Conservation (phyloP, 2,888 invertebrate genomes). For the Sphaerolaimus hirsutus region DNA sequence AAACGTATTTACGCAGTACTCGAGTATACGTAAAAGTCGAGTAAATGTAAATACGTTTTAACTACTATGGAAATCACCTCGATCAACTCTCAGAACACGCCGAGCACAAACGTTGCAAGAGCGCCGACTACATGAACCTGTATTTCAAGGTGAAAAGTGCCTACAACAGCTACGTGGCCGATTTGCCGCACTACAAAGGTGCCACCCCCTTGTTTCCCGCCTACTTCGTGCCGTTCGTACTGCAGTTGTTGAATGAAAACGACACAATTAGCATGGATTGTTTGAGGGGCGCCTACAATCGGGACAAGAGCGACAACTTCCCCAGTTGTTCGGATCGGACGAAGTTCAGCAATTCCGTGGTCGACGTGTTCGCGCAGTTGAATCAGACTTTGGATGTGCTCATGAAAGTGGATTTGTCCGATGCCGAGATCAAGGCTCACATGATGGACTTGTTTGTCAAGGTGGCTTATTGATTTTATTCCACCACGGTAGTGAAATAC, state of each 20-base stretch:
- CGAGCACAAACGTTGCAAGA: conserved; percentile 75
- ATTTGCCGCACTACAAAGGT: conserved; percentile 84
- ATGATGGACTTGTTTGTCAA: conserved; percentile 92
- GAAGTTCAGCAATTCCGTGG: conserved; percentile 92
- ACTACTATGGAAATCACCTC: too few relatives aligned
- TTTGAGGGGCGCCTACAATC: conserved; percentile 86
- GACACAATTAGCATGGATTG: conserved; percentile 96
- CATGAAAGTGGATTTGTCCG: conserved; percentile 51
- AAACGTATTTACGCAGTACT: too few relatives aligned
- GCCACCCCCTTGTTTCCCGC: conserved; percentile 94
- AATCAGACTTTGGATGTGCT: conserved; percentile 99
- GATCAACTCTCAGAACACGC: conserved; percentile 71
- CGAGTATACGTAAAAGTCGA: too few relatives aligned
- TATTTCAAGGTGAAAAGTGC: conserved; percentile 98
- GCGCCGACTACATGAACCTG: conserved; percentile 95
- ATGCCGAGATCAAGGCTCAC: conserved; percentile 93
- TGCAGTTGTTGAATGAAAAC: conserved; percentile 99
- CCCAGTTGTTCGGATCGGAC: conserved; percentile 96
- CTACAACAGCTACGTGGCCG: conserved; percentile 86
- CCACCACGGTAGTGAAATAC: too few relatives aligned
- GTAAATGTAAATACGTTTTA: too few relatives aligned
- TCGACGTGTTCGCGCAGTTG: conserved; percentile 95
- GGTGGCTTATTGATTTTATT: too few relatives aligned
- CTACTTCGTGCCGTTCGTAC: conserved; percentile 97
- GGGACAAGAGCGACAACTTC: conserved; percentile 67